Conservation (phyloP, 2,888 invertebrate genomes). For the Chromoteleia sp. region DNA sequence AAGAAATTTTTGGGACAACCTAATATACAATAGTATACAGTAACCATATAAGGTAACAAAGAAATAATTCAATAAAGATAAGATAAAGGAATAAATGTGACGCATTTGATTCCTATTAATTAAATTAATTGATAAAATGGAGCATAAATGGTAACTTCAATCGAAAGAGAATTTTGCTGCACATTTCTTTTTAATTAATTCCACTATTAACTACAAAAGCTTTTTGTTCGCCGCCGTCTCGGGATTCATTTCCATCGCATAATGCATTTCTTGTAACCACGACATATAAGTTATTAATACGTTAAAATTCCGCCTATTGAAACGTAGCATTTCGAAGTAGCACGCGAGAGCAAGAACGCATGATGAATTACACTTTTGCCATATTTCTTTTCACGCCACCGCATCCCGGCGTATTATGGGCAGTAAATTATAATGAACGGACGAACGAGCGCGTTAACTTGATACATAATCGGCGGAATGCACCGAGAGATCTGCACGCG, state of each 20-base stretch:
- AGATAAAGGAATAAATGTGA: too few species aligned
- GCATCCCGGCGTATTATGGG: conserved; percentile 2
- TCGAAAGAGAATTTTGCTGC: too few species aligned
- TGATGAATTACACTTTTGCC: conserved; percentile 41
- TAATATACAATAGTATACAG: too few species aligned
- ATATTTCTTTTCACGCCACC: conserved; percentile 41
- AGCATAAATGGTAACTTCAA: background rate
- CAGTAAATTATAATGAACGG: conserved; percentile 46
- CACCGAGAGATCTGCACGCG: conserved; percentile 8
- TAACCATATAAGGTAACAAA: too few species aligned
- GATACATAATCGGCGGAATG: conserved; percentile 7
- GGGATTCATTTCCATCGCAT: conserved; percentile 27
- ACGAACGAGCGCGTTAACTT: conserved; percentile 23
- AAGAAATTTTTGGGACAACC: too few species aligned
- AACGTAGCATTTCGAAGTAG: conserved; percentile 32
- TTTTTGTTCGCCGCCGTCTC: conserved; percentile 17
- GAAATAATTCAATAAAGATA: too few species aligned
- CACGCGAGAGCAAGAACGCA: conserved; percentile 31
- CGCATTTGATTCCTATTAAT: too few species aligned
- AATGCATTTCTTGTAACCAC: conserved; percentile 15
- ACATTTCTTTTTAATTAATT: conserved; percentile 12
- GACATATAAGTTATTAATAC: conserved; percentile 43
- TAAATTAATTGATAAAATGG: background rate
- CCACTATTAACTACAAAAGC: conserved; percentile 14
- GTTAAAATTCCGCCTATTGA: conserved; percentile 42